phyloP scores from a whole-genome alignment of 2,113 vertebrate genomes.

The Sardina pilchardus region DNA sequence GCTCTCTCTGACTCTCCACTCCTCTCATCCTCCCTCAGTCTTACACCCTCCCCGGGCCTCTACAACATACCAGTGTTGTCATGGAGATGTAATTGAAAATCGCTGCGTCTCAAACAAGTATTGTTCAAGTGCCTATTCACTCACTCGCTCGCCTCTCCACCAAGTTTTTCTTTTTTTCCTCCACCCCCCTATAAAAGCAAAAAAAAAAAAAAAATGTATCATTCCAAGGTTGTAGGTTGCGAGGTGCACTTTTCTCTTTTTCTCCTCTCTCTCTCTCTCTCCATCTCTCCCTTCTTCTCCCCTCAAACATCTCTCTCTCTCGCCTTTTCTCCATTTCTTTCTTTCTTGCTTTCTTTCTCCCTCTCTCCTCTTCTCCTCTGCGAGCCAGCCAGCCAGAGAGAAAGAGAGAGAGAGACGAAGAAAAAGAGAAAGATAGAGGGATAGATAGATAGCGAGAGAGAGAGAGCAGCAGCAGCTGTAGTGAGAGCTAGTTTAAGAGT shows the following conservation, averaged over 20 bases:
- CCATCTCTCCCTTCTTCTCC: neutral
- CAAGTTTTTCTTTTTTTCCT: slow-evolving; percentile 48
- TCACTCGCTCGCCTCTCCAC: slow-evolving; percentile 49
- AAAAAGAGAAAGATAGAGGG: neutral
- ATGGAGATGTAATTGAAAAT: slow-evolving; percentile 70
- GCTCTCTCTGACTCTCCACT: slow-evolving; percentile 18
- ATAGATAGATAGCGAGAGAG: neutral
- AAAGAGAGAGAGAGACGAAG: neutral
- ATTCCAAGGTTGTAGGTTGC: neutral
- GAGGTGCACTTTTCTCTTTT: slow-evolving; percentile 34
- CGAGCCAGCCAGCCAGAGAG: neutral
- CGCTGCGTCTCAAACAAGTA: slow-evolving; percentile 63
- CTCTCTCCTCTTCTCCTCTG: slow-evolving; percentile 30
- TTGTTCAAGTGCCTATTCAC: slow-evolving; percentile 62
- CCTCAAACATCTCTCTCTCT: neutral
- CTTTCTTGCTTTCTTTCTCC: neutral
- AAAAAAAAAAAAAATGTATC: slow-evolving; percentile 33
- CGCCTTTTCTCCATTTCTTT: neutral
- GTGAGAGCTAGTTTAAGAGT: slow-evolving; percentile 83
- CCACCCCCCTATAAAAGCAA: slow-evolving; percentile 23
- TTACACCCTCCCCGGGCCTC: slow-evolving; percentile 1
- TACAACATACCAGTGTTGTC: slow-evolving; percentile 57
- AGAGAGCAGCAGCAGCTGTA: slow-evolving; percentile 38
- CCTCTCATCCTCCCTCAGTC: neutral
- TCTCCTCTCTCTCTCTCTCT: neutral